These are phyloP conservation scores for Ispidina lecontei DNA, from an alignment of 2,797 vertebrate species.

Conservation along the genomic window DNA sequence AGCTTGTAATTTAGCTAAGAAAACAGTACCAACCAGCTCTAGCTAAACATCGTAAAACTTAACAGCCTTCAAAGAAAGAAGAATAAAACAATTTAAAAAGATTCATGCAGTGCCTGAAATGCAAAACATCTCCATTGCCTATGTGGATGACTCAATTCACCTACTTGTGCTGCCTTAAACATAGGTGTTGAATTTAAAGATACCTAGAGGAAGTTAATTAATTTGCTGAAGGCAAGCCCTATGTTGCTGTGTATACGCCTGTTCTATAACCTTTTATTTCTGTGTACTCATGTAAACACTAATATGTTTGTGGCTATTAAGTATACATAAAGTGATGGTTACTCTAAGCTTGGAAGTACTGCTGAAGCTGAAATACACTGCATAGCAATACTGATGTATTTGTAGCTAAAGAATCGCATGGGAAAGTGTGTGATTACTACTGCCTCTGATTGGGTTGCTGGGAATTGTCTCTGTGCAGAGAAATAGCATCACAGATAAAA, in stretches of 20 bases:
- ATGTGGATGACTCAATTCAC: background rate
- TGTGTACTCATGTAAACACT: background rate
- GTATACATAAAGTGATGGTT: background rate
- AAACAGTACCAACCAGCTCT: background rate
- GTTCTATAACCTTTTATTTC: slow-evolving; percentile 14
- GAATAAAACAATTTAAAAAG: background rate
- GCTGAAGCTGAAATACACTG: background rate
- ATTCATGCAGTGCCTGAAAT: background rate
- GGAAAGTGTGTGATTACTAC: background rate
- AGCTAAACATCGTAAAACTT: background rate
- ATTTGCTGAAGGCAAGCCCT: background rate
- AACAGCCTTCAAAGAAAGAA: background rate
- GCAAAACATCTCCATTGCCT: background rate
- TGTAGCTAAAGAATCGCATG: background rate
- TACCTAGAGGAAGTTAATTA: background rate
- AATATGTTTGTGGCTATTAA: background rate
- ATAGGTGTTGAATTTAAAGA: background rate
- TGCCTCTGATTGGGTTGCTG: background rate
- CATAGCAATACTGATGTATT: background rate
- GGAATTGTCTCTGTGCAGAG: background rate
- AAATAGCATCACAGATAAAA: background rate
- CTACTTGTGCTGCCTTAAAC: background rate
- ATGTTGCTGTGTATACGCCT: background rate
- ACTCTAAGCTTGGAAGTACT: background rate
- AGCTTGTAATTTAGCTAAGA: slow-evolving; percentile 4